These are phyloP conservation scores for Drosophila paulistorum DNA, from an alignment of 1,140 invertebrate species.

Conservation along the genomic window DNA sequence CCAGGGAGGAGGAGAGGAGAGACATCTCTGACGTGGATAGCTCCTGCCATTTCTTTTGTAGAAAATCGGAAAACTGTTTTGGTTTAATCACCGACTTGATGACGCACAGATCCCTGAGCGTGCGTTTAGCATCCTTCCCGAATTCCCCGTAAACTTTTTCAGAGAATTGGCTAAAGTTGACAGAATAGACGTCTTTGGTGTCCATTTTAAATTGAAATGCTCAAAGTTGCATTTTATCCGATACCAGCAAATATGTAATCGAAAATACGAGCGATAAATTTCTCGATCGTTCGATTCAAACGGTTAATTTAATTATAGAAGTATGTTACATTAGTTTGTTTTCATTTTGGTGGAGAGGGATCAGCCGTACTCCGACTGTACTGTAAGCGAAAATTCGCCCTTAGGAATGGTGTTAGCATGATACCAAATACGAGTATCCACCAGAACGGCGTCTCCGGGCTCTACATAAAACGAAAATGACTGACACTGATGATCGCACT, in stretches of 20 bases:
- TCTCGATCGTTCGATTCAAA: neutral
- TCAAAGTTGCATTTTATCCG: neutral
- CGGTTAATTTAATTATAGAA: neutral
- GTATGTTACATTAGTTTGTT: neutral
- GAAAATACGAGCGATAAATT: constrained; percentile 1
- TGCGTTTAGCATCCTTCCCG: constrained; percentile 27
- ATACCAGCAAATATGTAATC: neutral
- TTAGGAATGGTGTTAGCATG: constrained; percentile 93
- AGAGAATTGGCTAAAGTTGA: constrained; percentile 52
- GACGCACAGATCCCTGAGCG: constrained; percentile 52
- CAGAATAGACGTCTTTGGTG: neutral
- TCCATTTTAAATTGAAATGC: constrained; percentile 39
- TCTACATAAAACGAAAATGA: constrained; percentile 90
- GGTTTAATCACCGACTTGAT: constrained; percentile 59
- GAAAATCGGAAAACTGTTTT: constrained; percentile 38
- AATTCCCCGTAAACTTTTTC: constrained; percentile 41
- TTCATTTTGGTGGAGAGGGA: neutral
- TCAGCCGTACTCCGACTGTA: constrained; percentile 96
- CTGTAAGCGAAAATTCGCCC: constrained; percentile 93
- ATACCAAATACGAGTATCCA: constrained; percentile 97
- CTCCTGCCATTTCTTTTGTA: constrained; percentile 48
- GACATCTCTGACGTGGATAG: constrained; percentile 18
- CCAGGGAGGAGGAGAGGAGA: neutral
- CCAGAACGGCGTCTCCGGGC: constrained; percentile 92
- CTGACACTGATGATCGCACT: constrained; percentile 92